phyloP scores from a whole-genome alignment of 2,888 invertebrate genomes.

The Dorcus hopei region DNA sequence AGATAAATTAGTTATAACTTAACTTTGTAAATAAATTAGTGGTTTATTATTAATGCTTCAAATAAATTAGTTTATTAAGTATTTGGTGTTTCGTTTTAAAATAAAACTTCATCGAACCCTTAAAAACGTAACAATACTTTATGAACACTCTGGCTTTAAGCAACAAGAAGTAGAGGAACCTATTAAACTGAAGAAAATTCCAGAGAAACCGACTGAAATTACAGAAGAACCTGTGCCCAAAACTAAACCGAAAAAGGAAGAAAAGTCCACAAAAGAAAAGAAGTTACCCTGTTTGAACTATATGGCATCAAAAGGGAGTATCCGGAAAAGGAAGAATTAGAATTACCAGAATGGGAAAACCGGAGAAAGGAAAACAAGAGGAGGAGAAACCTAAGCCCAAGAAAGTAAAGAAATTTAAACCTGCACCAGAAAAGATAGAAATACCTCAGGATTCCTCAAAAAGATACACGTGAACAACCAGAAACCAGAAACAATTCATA shows the following conservation, averaged over 20 bases:
- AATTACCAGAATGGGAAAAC: constrained; percentile 43
- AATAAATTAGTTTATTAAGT: too few species aligned
- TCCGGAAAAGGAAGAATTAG: constrained; percentile 29
- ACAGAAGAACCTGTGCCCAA: constrained; percentile 26
- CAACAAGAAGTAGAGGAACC: constrained; percentile 38
- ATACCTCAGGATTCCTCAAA: constrained; percentile 22
- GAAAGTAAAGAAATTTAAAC: constrained; percentile 22
- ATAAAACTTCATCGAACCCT: too few species aligned
- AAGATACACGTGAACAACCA: too few species aligned
- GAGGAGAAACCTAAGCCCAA: constrained; percentile 27
- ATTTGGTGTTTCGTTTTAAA: too few species aligned
- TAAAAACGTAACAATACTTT: too few species aligned
- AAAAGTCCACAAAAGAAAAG: constrained; percentile 26
- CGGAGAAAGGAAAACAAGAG: constrained; percentile 32
- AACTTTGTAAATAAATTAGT: too few species aligned
- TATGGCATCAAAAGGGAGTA: constrained; percentile 34
- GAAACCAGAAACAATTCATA: too few species aligned
- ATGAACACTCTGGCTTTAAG: too few species aligned
- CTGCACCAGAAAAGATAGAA: constrained; percentile 21
- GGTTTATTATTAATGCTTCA: too few species aligned
- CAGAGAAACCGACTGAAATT: constrained; percentile 40
- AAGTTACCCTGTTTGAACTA: constrained; percentile 33
- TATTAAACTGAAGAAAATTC: constrained; percentile 42
- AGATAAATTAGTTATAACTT: too few species aligned
- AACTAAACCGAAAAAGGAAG: constrained; percentile 25